phyloP scores from a whole-genome alignment of 2,888 invertebrate species.

The Mechanitis mazaeus region DNA sequence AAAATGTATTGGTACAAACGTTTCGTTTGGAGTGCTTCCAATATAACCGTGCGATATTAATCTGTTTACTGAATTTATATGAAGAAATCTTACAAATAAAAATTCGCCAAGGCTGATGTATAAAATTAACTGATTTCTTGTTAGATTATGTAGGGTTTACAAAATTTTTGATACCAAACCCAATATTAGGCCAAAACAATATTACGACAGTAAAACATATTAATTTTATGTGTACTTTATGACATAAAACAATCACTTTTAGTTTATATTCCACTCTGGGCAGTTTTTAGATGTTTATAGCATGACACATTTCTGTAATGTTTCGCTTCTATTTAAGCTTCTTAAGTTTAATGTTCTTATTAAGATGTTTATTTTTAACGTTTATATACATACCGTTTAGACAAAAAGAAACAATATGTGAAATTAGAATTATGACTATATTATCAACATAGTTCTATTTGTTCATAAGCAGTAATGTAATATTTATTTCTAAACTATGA shows the following conservation, averaged over 20 bases:
- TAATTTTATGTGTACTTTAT: background rate
- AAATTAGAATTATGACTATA: no score
- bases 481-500: no score
- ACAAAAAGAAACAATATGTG: no score
- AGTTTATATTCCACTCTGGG: background rate
- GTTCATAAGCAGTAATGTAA: no score
- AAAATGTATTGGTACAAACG: slow-evolving; percentile 59
- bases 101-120: background rate
- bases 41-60: slow-evolving; percentile 57
- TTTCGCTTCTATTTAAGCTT: background rate
- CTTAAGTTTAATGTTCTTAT: background rate
- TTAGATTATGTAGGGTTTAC: no score
- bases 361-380: no score
- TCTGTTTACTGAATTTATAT: slow-evolving; percentile 64
- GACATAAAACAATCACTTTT: background rate
- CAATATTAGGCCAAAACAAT: no score
- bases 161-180: no score
- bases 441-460: no score
- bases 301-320: background rate
- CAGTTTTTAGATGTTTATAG: slow-evolving; percentile 1
- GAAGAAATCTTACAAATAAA: slow-evolving; percentile 33
- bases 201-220: background rate
- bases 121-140: no score
- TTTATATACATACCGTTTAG: no score
- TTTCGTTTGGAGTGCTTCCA: slow-evolving; percentile 70